Conservation (phyloP, 2,888 invertebrate species). For the Drosophila formosana region DNA sequence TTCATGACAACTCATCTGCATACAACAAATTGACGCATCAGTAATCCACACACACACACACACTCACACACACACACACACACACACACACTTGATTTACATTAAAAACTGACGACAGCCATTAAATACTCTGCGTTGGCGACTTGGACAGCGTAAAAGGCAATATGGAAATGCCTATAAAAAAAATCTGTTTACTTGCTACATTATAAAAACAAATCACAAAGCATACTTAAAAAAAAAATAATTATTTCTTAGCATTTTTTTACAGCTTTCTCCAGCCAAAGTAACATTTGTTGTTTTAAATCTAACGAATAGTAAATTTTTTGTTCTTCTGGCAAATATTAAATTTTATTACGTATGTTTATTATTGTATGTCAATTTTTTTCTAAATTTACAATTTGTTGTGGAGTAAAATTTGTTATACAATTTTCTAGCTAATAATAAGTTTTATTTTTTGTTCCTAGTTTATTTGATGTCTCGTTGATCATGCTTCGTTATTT, state of each 20-base stretch:
- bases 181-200: background rate
- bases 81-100: conserved; percentile 13
- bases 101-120: conserved; percentile 9
- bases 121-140: conserved; percentile 22
- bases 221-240: background rate
- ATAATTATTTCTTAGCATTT: no score
- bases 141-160: no score
- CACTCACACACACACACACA: conserved; percentile 32
- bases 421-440: no score
- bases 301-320: no score
- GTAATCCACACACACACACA: conserved; percentile 26
- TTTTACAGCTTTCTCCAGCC: no score
- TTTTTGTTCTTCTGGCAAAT: no score
- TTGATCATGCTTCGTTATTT: background rate
- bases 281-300: no score
- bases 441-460: background rate
- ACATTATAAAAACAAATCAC: background rate
- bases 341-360: no score
- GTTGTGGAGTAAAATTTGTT: no score
- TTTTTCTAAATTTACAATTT: no score
- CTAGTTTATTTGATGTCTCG: background rate
- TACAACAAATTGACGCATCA: conserved; percentile 56
- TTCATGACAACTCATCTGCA: conserved; percentile 50
- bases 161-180: background rate
- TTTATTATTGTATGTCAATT: no score